Conservation (phyloP, 2,113 vertebrate genomes). For the Puma concolor region DNA sequence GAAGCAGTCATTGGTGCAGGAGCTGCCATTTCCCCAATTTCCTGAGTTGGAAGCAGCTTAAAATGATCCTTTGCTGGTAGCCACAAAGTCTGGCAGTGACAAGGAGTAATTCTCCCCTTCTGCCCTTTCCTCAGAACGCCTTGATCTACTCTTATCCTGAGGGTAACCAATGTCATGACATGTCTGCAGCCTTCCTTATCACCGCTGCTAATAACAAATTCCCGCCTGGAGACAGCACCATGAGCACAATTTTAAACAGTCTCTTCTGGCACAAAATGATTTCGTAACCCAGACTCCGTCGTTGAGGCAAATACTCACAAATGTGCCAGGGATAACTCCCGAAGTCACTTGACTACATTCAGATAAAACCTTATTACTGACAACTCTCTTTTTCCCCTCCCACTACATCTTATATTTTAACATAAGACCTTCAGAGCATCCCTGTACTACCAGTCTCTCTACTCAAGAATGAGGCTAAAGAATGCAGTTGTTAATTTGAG, state of each 20-base stretch:
- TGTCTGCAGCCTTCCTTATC: conserved; percentile 52
- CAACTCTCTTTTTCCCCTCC: background rate
- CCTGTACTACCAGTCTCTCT: background rate
- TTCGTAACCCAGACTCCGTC: background rate
- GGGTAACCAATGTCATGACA: conserved; percentile 57
- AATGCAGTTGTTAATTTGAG: background rate
- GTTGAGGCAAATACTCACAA: conserved; percentile 54
- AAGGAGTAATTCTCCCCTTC: background rate
- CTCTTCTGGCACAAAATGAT: conserved; percentile 56
- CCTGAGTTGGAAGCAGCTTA: conserved; percentile 29
- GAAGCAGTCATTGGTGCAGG: background rate
- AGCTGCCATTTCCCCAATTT: conserved; percentile 33
- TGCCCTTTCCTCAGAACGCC: conserved; percentile 41
- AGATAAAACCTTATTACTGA: conserved; percentile 56
- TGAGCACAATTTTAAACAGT: conserved; percentile 53
- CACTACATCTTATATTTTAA: conserved; percentile 8
- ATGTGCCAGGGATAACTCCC: background rate
- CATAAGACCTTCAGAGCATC: background rate
- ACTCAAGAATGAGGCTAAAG: background rate
- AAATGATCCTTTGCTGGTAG: conserved; percentile 21
- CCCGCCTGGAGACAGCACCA: conserved; percentile 23
- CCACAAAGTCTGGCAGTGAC: background rate
- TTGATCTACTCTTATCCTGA: conserved; percentile 64
- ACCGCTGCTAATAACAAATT: conserved; percentile 41
- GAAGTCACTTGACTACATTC: conserved; percentile 17